Evolutionary conservation across 2,113 vertebrate species (phyloP).

Genomic region (Parotia lawesii): DNA sequence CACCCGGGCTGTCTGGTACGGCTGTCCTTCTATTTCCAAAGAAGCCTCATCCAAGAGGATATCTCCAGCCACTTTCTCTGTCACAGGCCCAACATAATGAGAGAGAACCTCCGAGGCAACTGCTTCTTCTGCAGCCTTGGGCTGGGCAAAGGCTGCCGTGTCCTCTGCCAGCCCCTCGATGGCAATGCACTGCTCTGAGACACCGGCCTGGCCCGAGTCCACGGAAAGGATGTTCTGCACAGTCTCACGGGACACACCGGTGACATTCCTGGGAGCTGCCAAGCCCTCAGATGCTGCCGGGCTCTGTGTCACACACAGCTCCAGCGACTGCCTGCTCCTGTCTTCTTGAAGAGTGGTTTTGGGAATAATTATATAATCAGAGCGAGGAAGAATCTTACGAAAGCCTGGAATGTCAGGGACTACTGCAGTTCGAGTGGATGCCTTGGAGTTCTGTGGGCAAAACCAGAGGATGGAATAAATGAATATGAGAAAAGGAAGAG

Average conservation of each 20-base stretch:
- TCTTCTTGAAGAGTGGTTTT: conserved; percentile 77
- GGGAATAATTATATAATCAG: conserved; percentile 87
- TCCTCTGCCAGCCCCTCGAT: conserved; percentile 78
- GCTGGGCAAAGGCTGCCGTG: conserved; percentile 51
- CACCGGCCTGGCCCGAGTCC: conserved; percentile 66
- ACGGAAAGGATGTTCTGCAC: conserved; percentile 59
- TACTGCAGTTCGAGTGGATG: conserved; percentile 61
- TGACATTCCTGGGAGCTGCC: conserved; percentile 20
- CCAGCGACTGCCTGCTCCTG: conserved; percentile 70
- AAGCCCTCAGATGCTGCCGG: conserved; percentile 50
- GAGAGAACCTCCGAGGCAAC: conserved; percentile 70
- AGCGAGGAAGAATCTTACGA: conserved; percentile 93
- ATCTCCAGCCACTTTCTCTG: conserved; percentile 64
- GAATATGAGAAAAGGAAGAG: background rate
- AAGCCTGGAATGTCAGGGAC: conserved; percentile 91
- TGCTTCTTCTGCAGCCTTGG: conserved; percentile 61
- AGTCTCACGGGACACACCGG: conserved; percentile 52
- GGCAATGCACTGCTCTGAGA: conserved; percentile 77
- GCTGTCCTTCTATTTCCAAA: conserved; percentile 69
- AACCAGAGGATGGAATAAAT: background rate
- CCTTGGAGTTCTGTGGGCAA: conserved; percentile 70
- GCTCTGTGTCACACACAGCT: conserved; percentile 69
- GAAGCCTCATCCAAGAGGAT: conserved; percentile 74
- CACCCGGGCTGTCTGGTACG: conserved; percentile 71
- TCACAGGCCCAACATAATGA: conserved; percentile 47